Evolutionary conservation across 2,888 invertebrate species (phyloP), one percentile per base, ranked within the genome.

Genomic region (Clunio marinus): DNA sequence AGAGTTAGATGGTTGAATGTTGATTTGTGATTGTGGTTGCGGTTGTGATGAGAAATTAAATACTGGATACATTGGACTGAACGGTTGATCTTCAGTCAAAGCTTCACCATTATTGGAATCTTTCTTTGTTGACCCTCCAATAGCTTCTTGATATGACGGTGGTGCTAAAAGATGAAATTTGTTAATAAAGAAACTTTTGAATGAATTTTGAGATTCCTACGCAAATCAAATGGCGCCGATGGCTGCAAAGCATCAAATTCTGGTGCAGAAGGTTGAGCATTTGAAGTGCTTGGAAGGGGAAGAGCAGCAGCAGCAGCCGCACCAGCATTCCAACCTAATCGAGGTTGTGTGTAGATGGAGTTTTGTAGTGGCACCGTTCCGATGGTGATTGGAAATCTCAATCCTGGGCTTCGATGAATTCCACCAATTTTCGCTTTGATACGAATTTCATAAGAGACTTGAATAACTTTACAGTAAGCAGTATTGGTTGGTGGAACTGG

Each of bases 401-500:
- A 10, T 1, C 25, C 22, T 15, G 57, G 68, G 28, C 25, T 35
- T 20, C 27, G 13, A 58, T 25, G 27, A 24, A 68, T 32, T 15
- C 41, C 46, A 5, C 32, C 17, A 13, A 41, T 45, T 20, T 41
- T 27, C 2, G 27, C 25, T n/a, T n/a, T 7, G 2, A 68, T 27
- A 13, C 41, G 37, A 22, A 68, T n/a, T 41, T 41, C 41, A 41
- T 68, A 68, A 1, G 24, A 35, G 2, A 68, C 27, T n/a, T 45
- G 24, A 37, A 68, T 20, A 2, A 68, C 41, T 25, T 37, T 24
- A 28, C 68, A 68, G 22, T 35, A 68, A 15, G 27, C 32, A n/a
- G 20, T 15, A 27, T 68, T 68, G 24, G 68, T 25, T 8, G 68
- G 68, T 37, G 68, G 68, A 17, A 68, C 45, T 4, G 68, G 58